Conservation (phyloP, 2,888 invertebrate species). For the Harpalus rubripes region DNA sequence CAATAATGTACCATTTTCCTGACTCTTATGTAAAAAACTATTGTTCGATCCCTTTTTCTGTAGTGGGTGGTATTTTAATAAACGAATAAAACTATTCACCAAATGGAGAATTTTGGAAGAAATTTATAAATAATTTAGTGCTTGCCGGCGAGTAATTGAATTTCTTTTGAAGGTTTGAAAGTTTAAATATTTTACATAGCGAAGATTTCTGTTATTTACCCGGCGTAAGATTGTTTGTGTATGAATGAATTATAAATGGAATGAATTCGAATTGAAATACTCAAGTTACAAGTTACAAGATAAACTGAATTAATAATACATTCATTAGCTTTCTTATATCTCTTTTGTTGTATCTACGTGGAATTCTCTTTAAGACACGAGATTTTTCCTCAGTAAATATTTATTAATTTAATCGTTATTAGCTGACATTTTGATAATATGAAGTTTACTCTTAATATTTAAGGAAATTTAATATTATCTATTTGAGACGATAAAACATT, state of each 20-base stretch:
- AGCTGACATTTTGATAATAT: background rate
- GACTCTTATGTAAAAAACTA: too few relatives aligned
- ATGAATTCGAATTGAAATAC: background rate
- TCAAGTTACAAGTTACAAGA: background rate
- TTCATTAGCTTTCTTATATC: background rate
- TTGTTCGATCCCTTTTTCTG: too few relatives aligned
- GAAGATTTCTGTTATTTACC: background rate
- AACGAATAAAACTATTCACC: background rate
- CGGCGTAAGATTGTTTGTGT: background rate
- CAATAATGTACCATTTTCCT: too few relatives aligned
- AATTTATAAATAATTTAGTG: background rate
- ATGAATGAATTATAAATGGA: background rate
- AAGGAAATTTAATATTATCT: too few relatives aligned
- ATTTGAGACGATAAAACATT: too few relatives aligned
- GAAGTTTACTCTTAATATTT: too few relatives aligned
- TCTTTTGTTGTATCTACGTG: background rate
- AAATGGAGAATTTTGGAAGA: background rate
- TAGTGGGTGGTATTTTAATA: background rate
- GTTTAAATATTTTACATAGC: background rate
- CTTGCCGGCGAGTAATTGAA: background rate
- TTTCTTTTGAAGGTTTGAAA: background rate
- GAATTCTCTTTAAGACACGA: background rate
- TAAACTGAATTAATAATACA: constrained; percentile 3
- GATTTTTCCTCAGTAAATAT: background rate
- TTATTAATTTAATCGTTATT: background rate